Evolutionary conservation across 2,113 vertebrate genomes (phyloP).

Genomic region (Larimichthys polyactis): DNA sequence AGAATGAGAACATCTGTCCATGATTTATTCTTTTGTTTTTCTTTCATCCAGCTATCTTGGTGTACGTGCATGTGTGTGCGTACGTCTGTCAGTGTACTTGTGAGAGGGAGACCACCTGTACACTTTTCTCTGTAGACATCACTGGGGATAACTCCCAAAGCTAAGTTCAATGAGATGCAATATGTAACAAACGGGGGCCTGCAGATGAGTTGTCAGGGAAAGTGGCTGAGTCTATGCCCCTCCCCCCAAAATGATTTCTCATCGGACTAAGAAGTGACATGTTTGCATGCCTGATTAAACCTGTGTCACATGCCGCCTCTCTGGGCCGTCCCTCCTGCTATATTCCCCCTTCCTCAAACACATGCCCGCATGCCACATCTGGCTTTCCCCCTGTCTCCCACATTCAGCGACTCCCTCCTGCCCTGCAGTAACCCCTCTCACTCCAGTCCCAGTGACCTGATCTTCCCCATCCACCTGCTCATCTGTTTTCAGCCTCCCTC

Average conservation of each 20-base stretch:
- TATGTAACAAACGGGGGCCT: constrained; percentile 89
- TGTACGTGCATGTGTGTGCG: constrained; percentile 4
- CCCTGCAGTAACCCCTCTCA: too few relatives aligned
- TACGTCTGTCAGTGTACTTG: neutral
- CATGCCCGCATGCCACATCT: too few relatives aligned
- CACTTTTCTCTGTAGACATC: constrained; percentile 83
- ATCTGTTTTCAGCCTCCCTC: too few relatives aligned
- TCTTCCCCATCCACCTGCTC: too few relatives aligned
- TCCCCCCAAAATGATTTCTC: too few relatives aligned
- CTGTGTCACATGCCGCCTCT: too few relatives aligned
- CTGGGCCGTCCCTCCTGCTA: too few relatives aligned
- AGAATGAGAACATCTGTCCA: constrained; percentile 86
- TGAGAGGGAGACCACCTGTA: constrained; percentile 30
- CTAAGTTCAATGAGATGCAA: constrained; percentile 90
- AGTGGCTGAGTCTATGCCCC: neutral
- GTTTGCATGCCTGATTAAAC: too few relatives aligned
- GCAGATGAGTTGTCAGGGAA: constrained; percentile 84
- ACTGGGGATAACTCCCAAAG: constrained; percentile 80
- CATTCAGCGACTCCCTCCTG: too few relatives aligned
- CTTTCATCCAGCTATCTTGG: constrained; percentile 12
- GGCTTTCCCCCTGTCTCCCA: too few relatives aligned
- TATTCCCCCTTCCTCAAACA: too few relatives aligned
- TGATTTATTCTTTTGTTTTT: constrained; percentile 90
- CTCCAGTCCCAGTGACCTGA: too few relatives aligned
- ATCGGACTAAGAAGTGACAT: neutral